Evolutionary conservation across 1,140 invertebrate species (phyloP), one percentile per base, ranked within the genome.

Genomic region (Nomia melanderi): DNA sequence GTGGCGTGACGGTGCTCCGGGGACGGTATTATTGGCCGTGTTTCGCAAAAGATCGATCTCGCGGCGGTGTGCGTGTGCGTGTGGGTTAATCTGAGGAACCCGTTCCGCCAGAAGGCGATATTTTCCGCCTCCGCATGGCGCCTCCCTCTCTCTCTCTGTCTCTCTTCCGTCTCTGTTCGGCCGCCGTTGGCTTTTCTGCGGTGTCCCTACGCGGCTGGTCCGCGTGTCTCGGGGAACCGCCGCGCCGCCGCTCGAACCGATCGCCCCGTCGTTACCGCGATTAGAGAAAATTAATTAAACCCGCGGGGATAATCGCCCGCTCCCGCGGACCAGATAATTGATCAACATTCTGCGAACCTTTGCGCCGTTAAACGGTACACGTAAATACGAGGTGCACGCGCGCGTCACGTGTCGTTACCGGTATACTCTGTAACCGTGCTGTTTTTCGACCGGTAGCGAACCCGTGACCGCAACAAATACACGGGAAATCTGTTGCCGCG

Each of bases 21-120:
- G 63, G 71, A 82, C 29, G n/a, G 77, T 78, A 86, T 83, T 84
- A 85, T 80, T 78, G 72, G 65, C 72, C 79, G 78, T 77, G 83
- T 87, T 85, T 85, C 77, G 79, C 83, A 87, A 88, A 88, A 84
- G 86, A 89, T 87, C 83, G 86, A 89, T 87, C 78, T 78, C 27
- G 60, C 60, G 53, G 50, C 59, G 64, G 41, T 44, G 41, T 44
- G 41, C 47, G 54, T 59, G 64, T 31, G 77, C 71, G 82, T 88
- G 86, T 86, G 84, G 85, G 86, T 88, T 88, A 89, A 89, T 89
- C 87, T 82, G 87, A 78, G 74, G 86, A 89, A 89, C 87, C 85
- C 86, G 88, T 89, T 88, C 84, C 44, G 77, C 83, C 75, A 73
- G 77, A 62, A 81, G 82, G 81, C 74, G 81, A 88, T 86, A 88